phyloP scores from a whole-genome alignment of 1,140 invertebrate species.

The Zophobas atratus region DNA sequence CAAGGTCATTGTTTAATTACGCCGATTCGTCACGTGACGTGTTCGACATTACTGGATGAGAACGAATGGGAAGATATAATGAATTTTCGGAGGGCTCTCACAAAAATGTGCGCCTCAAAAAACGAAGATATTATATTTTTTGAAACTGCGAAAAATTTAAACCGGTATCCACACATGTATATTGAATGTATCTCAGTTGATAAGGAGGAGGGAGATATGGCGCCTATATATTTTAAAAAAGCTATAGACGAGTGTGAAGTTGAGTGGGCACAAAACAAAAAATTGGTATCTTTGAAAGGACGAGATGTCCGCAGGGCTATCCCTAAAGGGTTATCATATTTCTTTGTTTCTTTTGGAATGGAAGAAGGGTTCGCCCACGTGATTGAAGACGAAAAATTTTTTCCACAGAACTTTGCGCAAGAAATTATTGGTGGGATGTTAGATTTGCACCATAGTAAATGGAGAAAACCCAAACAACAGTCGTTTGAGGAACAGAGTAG shows the following conservation, averaged over 20 bases:
- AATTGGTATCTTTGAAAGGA: slow-evolving; percentile 86
- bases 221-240: slow-evolving; percentile 98
- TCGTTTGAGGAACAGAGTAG: slow-evolving; percentile 79
- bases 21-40: slow-evolving; percentile 85
- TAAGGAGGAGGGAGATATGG: slow-evolving; percentile 84
- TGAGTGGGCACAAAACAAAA: slow-evolving; percentile 97
- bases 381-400: slow-evolving; percentile 93
- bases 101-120: slow-evolving; percentile 81
- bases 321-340: slow-evolving; percentile 96
- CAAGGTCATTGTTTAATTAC: slow-evolving; percentile 91
- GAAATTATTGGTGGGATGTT: slow-evolving; percentile 97
- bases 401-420: slow-evolving; percentile 93
- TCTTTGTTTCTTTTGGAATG: slow-evolving; percentile 93
- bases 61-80: slow-evolving; percentile 93
- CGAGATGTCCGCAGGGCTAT: slow-evolving; percentile 85
- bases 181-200: slow-evolving; percentile 92
- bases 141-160: slow-evolving; percentile 86
- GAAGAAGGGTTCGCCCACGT: slow-evolving; percentile 95
- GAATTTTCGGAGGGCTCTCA: slow-evolving; percentile 82
- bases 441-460: slow-evolving; percentile 87
- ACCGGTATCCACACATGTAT: slow-evolving; percentile 87
- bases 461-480: slow-evolving; percentile 87
- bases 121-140: slow-evolving; percentile 92
- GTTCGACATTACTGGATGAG: slow-evolving; percentile 90
- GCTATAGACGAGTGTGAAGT: slow-evolving; percentile 94